Evolutionary conservation across 1,140 invertebrate genomes (phyloP), one percentile per base, ranked within the genome.

Genomic region (Drosophila nannoptera): DNA sequence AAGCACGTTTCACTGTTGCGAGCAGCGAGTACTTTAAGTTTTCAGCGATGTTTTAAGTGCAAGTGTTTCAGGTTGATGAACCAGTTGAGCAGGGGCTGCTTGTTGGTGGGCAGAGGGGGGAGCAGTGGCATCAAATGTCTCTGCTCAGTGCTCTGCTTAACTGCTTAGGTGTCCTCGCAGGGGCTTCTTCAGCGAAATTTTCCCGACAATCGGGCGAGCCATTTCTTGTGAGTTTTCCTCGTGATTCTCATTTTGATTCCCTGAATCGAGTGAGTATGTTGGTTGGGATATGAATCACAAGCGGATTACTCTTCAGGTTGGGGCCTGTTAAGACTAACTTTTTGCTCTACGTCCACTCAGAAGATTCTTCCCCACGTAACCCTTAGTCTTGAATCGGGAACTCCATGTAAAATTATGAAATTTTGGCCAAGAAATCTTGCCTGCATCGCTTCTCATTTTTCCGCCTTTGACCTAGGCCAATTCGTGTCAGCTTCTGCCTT

Each of bases 21-120:
- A 38, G 52, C 32, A 53, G 56, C 50, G 52, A 46, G 40, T 54
- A 60, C 61, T 70, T 70, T 33, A 70, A 70, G 71, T 73, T 70
- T 69, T 38, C 31, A 49, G 36, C 50, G 35, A 33, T 38, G 31
- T 40, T 53, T 67, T 65, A 52, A 73, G 71, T 73, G 61, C 71
- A 73, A 70, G 67, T 73, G 71, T 60, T 70, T 64, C 67, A 73
- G 71, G 71, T 73, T 73, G 71, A 73, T 73, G 71, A 73, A 70
- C 71, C 67, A 70, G 67, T 73, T 69, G 45, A 53, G 16, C 11
- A 4, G 7, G 12, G 33, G 16, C 33, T 33, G 16, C 22, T 22
- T 22, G 22, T 22, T 0, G 31, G 43, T 5, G 6, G 7, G 4
- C 2, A 32, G 9, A 4, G n/a, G 12, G 7, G 11, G 4, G 0